Evolutionary conservation across 2,113 vertebrate genomes (phyloP).

Genomic region (Hemiscyllium ocellatum): DNA sequence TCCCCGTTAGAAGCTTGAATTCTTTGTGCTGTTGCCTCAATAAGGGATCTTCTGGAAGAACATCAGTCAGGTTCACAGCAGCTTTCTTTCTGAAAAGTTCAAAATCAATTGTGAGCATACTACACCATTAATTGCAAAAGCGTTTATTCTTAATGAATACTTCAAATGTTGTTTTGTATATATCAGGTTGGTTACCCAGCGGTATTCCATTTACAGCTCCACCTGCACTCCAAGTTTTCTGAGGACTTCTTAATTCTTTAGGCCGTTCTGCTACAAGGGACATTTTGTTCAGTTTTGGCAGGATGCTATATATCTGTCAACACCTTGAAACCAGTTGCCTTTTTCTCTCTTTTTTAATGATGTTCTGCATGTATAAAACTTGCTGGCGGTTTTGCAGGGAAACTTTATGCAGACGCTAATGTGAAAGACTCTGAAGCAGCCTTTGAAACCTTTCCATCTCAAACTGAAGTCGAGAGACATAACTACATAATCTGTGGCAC

Average conservation of each 20-base stretch:
- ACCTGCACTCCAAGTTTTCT: background rate
- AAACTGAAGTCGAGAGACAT: background rate
- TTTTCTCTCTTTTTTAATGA: background rate
- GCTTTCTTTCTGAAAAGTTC: background rate
- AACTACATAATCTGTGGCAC: background rate
- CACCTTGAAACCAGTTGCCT: background rate
- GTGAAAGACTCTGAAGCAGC: background rate
- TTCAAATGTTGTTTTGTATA: background rate
- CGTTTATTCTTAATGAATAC: background rate
- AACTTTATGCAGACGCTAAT: background rate
- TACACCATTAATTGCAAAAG: background rate
- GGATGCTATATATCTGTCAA: constrained; percentile 5
- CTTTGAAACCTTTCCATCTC: constrained; percentile 13
- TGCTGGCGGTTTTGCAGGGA: background rate
- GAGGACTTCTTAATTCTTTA: background rate
- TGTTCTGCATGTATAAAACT: background rate
- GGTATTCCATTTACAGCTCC: background rate
- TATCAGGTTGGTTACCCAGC: background rate
- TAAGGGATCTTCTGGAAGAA: background rate
- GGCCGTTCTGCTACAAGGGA: background rate
- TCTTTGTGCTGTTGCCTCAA: background rate
- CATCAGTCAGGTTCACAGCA: background rate
- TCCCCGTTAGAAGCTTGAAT: background rate
- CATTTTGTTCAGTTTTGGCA: constrained; percentile 5
- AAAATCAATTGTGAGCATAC: background rate